Evolutionary conservation across 1,140 invertebrate genomes (phyloP), one percentile per base, ranked within the genome.

Genomic region (Caligus rogercresseyi): DNA sequence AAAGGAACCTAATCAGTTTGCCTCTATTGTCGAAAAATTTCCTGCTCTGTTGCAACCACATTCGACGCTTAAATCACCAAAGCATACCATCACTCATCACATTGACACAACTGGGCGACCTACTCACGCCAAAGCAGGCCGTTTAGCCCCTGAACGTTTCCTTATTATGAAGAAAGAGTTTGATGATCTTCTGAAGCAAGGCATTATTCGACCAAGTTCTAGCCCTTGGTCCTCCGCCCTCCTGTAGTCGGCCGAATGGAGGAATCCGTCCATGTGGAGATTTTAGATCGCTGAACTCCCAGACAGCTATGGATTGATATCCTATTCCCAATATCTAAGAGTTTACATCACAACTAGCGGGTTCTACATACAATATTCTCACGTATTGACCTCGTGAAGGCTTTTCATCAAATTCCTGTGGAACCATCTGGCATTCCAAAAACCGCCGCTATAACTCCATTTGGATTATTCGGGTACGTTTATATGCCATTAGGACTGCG

Each of bases 401-500:
- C 64, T 0, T 71, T 67, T 57, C 65, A 68, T 31, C 66, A 69
- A 43, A 69, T 70, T 24, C 67, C 65, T 0, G 55, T 70, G 61
- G 23, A 54, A 59, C 21, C 59, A 59, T 52, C 63, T 56, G 54
- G 63, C 67, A 62, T 66, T 65, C 67, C 23, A 64, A 67, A 60
- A 16, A 74, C 73, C 0, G 71, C 72, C 0, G 66, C 72, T 57
- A 67, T 67, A 31, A 69, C 67, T 13, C 66, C 68, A 16, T 71
- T 68, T 57, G 71, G 73, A 0, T 66, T 74, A 0, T 75, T 70
- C 51, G 71, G 73, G 61, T 74, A 67, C 62, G 15, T 65, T 0
- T 51, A 65, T 4, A 72, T 77, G 69, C 67, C 71, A n/a, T 75
- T 78, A 54, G 74, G 76, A 14, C 65, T 78, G 1, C n/a, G 65